Evolutionary conservation across 2,797 vertebrate genomes (phyloP).

Genomic region (Taeniopygia guttata): DNA sequence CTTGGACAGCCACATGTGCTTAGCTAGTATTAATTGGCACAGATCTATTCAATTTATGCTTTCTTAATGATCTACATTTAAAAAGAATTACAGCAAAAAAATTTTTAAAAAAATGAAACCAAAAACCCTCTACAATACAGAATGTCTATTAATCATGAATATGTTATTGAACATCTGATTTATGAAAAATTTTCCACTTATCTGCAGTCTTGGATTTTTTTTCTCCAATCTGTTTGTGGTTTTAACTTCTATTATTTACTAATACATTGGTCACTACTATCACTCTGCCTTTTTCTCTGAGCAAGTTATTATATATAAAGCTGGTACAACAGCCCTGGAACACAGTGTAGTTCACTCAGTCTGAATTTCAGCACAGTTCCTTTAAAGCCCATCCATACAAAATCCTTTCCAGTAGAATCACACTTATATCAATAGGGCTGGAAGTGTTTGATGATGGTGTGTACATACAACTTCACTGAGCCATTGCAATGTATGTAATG

Average conservation of each 20-base stretch:
- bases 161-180: neutral
- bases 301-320: neutral
- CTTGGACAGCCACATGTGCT: neutral
- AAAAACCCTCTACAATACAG: neutral
- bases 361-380: neutral
- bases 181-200: neutral
- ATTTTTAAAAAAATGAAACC: neutral
- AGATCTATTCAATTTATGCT: neutral
- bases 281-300: neutral
- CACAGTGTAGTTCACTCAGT: neutral
- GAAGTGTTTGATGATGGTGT: neutral
- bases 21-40: neutral
- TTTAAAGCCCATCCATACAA: neutral
- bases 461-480: fast-evolving
- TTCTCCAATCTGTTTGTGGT: neutral
- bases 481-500: neutral
- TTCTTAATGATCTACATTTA: neutral
- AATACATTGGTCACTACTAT: neutral
- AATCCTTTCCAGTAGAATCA: neutral
- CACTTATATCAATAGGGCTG: neutral
- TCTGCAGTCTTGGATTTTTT: neutral
- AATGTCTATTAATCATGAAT: neutral
- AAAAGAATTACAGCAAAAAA: neutral
- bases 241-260: neutral
- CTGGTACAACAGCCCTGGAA: neutral